These are phyloP conservation scores for Todiramphus saurophagus DNA, from an alignment of 2,113 vertebrate species.

Conservation along the genomic window DNA sequence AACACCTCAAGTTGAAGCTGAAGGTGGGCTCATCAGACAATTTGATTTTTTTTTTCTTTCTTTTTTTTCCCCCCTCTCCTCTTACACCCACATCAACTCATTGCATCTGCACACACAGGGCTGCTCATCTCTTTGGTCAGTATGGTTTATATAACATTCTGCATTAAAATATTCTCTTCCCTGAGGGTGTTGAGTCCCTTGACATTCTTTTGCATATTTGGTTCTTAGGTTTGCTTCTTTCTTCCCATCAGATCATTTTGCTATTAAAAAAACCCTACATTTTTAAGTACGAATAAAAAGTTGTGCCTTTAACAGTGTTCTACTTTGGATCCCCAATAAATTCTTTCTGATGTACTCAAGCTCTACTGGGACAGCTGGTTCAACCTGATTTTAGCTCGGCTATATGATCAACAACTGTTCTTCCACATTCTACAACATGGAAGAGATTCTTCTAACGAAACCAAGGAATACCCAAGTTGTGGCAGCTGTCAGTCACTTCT, in stretches of 20 bases:
- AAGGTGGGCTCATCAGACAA: neutral
- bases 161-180: neutral
- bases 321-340: neutral
- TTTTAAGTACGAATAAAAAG: neutral
- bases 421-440: neutral
- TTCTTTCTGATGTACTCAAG: neutral
- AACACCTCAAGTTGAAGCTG: neutral
- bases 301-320: neutral
- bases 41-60: too few species aligned
- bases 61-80: too few species aligned
- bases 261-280: neutral
- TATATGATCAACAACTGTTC: neutral
- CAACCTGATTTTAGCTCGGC: neutral
- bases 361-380: neutral
- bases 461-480: neutral
- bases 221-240: neutral
- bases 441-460: neutral
- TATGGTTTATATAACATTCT: neutral
- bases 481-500: neutral
- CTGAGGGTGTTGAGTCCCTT: neutral
- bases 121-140: neutral
- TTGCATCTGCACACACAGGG: neutral
- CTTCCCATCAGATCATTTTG: neutral
- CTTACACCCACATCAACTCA: neutral
- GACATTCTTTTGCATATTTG: neutral